phyloP scores from a whole-genome alignment of 2,113 vertebrate species.

The Melanerpes formicivorus region DNA sequence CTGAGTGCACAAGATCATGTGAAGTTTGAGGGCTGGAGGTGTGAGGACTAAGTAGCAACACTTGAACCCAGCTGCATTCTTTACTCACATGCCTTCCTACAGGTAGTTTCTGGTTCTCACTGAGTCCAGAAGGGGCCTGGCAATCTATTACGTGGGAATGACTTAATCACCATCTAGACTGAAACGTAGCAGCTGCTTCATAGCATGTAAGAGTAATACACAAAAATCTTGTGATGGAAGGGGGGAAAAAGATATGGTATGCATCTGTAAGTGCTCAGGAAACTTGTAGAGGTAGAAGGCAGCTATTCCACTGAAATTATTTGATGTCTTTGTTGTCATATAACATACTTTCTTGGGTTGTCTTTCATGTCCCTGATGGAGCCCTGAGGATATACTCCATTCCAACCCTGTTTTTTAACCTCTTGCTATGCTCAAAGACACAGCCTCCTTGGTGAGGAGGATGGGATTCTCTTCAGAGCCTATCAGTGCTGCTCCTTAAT shows the following conservation, averaged over 20 bases:
- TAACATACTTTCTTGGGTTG: conserved; percentile 63
- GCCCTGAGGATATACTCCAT: conserved; percentile 66
- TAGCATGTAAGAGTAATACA: not conserved
- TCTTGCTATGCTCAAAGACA: conserved; percentile 60
- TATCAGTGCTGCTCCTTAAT: conserved; percentile 59
- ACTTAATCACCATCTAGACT: conserved; percentile 17
- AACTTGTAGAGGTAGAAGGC: conserved; percentile 47
- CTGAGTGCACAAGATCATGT: not conserved
- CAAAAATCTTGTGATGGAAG: not conserved
- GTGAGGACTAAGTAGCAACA: not conserved
- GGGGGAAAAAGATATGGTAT: not conserved
- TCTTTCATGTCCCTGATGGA: conserved; percentile 70
- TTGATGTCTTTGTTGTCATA: conserved; percentile 70
- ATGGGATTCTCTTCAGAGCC: conserved; percentile 66
- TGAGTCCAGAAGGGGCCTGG: not conserved
- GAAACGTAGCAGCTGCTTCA: conserved; percentile 25
- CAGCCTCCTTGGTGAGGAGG: conserved; percentile 54
- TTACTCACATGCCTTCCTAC: not conserved
- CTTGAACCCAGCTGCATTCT: not conserved
- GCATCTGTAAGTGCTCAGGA: conserved; percentile 1
- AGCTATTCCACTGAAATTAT: conserved; percentile 50
- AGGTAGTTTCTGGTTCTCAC: conserved; percentile 4
- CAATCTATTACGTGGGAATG: not conserved
- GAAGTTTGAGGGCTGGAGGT: not conserved
- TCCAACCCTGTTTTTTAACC: conserved; percentile 69